phyloP scores from a whole-genome alignment of 1,140 invertebrate species.

The Cydia strobilella region DNA sequence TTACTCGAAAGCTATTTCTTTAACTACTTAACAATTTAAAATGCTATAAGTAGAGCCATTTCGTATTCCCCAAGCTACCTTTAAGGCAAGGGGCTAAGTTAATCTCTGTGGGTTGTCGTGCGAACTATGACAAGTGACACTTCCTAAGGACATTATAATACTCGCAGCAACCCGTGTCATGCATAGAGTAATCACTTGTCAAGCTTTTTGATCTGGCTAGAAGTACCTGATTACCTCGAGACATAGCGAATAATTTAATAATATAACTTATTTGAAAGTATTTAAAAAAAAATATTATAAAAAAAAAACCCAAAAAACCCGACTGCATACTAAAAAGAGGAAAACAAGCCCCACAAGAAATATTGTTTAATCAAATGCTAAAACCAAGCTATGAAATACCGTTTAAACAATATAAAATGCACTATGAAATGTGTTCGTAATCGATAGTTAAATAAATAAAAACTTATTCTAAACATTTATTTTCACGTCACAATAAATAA shows the following conservation, averaged over 20 bases:
- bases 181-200: background rate
- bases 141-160: slow-evolving; percentile 8
- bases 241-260: background rate
- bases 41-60: slow-evolving; percentile 19
- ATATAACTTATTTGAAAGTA: too few relatives aligned
- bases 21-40: slow-evolving; percentile 26
- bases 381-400: too few relatives aligned
- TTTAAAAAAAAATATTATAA: too few relatives aligned
- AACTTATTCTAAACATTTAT: too few relatives aligned
- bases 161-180: background rate
- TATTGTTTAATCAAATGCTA: too few relatives aligned
- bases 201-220: background rate
- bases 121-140: slow-evolving; percentile 29
- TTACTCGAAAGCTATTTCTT: slow-evolving; percentile 28
- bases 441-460: too few relatives aligned
- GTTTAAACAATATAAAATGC: too few relatives aligned
- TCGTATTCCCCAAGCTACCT: slow-evolving; percentile 12
- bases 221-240: background rate
- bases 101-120: slow-evolving; percentile 15
- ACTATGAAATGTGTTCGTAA: too few relatives aligned
- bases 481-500: too few relatives aligned
- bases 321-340: too few relatives aligned
- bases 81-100: slow-evolving; percentile 9
- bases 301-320: too few relatives aligned
- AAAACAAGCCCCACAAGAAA: too few relatives aligned